phyloP scores from a whole-genome alignment of 2,113 vertebrate species.

The Forbesichthys agassizii region DNA sequence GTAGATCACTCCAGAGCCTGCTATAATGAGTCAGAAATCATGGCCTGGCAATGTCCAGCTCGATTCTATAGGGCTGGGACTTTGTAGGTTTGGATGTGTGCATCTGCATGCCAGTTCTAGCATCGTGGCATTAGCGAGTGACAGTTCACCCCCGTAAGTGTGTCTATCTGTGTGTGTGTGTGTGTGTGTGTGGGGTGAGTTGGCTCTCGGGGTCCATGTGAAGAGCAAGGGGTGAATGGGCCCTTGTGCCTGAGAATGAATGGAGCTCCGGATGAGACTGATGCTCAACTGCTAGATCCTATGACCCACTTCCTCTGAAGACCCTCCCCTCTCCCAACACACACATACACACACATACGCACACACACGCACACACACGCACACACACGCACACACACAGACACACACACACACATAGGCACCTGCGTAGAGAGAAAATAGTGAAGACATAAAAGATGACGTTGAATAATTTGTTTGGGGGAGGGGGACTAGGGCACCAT shows the following conservation, averaged over 20 bases:
- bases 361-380: too few relatives aligned
- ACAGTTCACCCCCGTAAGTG: conserved; percentile 52
- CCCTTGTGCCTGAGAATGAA: conserved; percentile 71
- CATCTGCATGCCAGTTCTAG: conserved; percentile 37
- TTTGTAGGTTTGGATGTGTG: not conserved
- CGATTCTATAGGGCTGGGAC: too few relatives aligned
- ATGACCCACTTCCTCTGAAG: conserved; percentile 63
- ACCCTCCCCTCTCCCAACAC: not conserved
- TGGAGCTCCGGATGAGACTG: conserved; percentile 70
- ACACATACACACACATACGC: too few relatives aligned
- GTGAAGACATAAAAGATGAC: not conserved
- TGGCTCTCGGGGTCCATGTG: conserved; percentile 39
- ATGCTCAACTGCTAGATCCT: conserved; percentile 68
- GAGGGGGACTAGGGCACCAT: not conserved
- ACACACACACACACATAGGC: conserved; percentile 29
- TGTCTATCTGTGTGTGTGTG: conserved; percentile 14
- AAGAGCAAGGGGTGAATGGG: conserved; percentile 67
- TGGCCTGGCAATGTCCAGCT: conserved; percentile 21
- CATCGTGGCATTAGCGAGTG: conserved; percentile 49
- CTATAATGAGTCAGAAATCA: conserved; percentile 59
- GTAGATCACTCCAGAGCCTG: conserved; percentile 29
- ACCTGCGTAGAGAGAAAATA: conserved; percentile 46
- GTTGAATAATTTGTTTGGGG: not conserved
- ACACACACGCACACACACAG: not conserved
- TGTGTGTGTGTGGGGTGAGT: conserved; percentile 13